A percentile compares a stretch with the other conserved stretches of the same genome.
Evolutionary conservation across 2,797 vertebrate species (phyloP).

Genomic region (Neostethus bicornis): DNA sequence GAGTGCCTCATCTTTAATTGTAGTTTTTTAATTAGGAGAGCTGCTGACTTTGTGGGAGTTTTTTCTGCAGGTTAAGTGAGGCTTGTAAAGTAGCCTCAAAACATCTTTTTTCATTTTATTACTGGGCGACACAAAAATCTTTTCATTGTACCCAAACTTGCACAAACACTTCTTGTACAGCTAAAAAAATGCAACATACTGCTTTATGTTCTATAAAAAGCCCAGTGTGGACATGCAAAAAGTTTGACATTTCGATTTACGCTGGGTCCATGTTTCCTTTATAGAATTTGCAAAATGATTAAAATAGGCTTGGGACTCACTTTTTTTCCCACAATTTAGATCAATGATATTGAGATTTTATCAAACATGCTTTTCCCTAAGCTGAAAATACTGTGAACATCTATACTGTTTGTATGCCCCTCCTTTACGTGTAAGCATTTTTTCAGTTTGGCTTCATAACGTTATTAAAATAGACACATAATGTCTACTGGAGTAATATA

Average conservation of each 20-base stretch:
- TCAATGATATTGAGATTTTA: neutral
- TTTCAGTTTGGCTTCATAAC: too few relatives aligned
- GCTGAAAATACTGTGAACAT: too few relatives aligned
- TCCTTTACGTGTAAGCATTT: too few relatives aligned
- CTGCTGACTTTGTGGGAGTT: slow-evolving; percentile 59
- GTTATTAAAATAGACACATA: too few relatives aligned
- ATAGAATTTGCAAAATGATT: neutral
- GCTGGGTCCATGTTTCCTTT: neutral
- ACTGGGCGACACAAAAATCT: slow-evolving; percentile 54
- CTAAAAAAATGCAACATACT: slow-evolving; percentile 6
- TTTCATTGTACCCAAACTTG: slow-evolving; percentile 44
- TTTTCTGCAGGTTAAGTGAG: slow-evolving; percentile 71
- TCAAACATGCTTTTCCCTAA: too few relatives aligned
- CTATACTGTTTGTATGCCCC: too few relatives aligned
- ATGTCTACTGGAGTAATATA: too few relatives aligned
- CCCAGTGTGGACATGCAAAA: neutral
- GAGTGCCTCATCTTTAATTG: too few relatives aligned
- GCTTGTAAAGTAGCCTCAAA: slow-evolving; percentile 57
- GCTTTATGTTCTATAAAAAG: slow-evolving; percentile 1
- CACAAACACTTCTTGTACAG: slow-evolving; percentile 17
- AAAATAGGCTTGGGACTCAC: too few relatives aligned
- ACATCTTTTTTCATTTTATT: slow-evolving; percentile 70
- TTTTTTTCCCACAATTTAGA: neutral
- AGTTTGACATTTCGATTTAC: neutral
- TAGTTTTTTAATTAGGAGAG: slow-evolving; percentile 60